Percentiles rank a stretch among this genome's conserved stretches.
Evolutionary conservation across 2,113 vertebrate species (phyloP).

Genomic region (Nothoprocta pentlandii): DNA sequence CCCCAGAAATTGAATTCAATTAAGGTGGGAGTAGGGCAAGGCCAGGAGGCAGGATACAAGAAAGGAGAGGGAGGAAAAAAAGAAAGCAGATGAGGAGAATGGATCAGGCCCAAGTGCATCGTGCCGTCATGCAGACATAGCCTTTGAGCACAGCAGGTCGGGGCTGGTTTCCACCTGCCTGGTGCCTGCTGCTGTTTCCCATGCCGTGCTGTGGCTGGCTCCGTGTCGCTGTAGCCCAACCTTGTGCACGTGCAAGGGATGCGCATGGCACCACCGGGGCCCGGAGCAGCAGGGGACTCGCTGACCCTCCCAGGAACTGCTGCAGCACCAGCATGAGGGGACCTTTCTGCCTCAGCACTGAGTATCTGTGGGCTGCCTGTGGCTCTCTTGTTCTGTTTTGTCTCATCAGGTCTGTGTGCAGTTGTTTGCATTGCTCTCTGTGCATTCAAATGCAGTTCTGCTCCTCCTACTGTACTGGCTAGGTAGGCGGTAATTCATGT

Average conservation of each 20-base stretch:
- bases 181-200: not conserved
- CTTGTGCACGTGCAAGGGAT: too few species aligned
- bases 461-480: not conserved
- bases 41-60: not conserved
- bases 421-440: rapidly evolving
- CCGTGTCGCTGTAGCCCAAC: rapidly evolving
- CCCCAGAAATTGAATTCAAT: not conserved
- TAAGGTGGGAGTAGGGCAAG: not conserved
- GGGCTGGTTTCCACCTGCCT: not conserved
- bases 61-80: not conserved
- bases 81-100: rapidly evolving
- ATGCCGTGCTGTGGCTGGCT: not conserved
- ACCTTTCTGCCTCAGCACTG: not conserved
- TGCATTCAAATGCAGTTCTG: rapidly evolving
- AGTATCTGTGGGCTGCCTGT: rapidly evolving
- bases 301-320: not conserved
- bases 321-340: not conserved
- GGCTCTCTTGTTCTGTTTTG: rapidly evolving
- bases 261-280: too few species aligned
- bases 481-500: not conserved
- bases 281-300: not conserved
- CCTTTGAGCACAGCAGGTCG: not conserved
- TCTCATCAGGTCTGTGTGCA: not conserved
- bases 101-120: not conserved
- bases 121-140: not conserved